Percentiles rank a stretch among this genome's conserved stretches.
Evolutionary conservation across 2,888 invertebrate species (phyloP).

Genomic region (Drosophila anomelani): DNA sequence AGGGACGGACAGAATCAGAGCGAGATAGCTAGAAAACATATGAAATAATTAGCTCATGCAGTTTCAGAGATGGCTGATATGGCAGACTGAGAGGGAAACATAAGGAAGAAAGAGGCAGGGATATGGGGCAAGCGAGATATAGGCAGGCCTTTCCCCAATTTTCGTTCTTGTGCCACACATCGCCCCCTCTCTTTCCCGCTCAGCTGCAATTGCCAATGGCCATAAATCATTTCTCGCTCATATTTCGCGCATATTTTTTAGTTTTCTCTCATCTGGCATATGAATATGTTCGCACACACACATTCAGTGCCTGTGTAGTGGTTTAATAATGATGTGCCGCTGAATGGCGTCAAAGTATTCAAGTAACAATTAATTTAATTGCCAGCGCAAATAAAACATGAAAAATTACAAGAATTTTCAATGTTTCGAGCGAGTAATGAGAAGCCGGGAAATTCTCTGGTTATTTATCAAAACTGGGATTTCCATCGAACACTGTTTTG

Average conservation of each 20-base stretch:
- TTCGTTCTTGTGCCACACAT: constrained; percentile 27
- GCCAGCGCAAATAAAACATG: constrained; percentile 48
- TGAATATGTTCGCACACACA: constrained; percentile 51
- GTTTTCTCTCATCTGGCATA: constrained; percentile 63
- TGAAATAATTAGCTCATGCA: constrained; percentile 77
- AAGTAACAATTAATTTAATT: constrained; percentile 75
- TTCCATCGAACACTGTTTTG: constrained; percentile 11
- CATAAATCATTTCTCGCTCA: constrained; percentile 81
- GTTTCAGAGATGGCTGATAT: constrained; percentile 66
- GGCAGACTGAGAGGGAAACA: constrained; percentile 9
- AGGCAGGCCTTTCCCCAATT: constrained; percentile 35
- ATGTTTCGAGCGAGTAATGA: constrained; percentile 51
- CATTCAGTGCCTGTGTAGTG: constrained; percentile 23
- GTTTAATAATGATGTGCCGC: constrained; percentile 75
- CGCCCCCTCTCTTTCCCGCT: constrained; percentile 31
- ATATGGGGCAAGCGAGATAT: constrained; percentile 3
- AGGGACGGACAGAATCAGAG: background rate
- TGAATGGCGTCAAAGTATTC: constrained; percentile 74
- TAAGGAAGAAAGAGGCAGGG: background rate
- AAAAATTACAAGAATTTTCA: constrained; percentile 52
- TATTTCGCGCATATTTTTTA: constrained; percentile 72
- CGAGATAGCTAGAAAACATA: constrained; percentile 36
- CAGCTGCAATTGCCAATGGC: constrained; percentile 48
- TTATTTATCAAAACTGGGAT: constrained; percentile 18
- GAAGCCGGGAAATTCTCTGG: constrained; percentile 24